Base-by-base conservation (phyloP, 2,888 invertebrate species). In the Stictocephala bisonia region DNA sequence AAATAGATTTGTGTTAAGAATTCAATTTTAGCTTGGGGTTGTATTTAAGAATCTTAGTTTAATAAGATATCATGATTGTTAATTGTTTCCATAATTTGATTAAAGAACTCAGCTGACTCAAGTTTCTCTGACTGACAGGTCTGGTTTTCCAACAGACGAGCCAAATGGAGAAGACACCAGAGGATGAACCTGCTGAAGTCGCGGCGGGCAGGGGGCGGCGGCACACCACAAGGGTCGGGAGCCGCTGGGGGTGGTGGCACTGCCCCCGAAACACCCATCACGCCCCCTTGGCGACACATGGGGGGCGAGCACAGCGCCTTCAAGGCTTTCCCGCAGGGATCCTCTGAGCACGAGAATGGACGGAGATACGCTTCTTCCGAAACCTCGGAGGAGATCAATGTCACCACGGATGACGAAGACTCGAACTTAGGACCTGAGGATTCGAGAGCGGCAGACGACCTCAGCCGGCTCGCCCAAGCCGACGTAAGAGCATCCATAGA, bases 111-210 rank as follows among this genome's bases (percentile, higher is more conserved):
- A n/a, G n/a, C n/a, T n/a, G n/a, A n/a, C n/a, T n/a, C n/a, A n/a
- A n/a, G 27, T 64, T 27, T 64, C 41, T 64, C 64, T 64, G 24
- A 64, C 64, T 64, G 92, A 91, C 93, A 96, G 96, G 96, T 96
- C 92, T 96, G 96, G 96, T 96, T 96, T 94, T 96, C 96, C 90
- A 96, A 96, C 93, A 95, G 96, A 93, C 93, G 96, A 89, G 96
- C 96, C 87, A 96, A 96, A 90, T 96, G 96, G 96, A 92, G 96
- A 86, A 93, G 96, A 84, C 96, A 96, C 87, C 96, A 96, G 86
- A 93, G 96, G 85, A 95, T 96, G 94, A 95, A 93, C 87, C 90
- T 94, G 82, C 90, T 95, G 86, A 94, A 94, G 86, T 92, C 93
- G 83, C 90, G 91, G 84, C 85, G 86, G 29, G 84, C 82, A 72